Evolutionary conservation across 2,888 invertebrate species (phyloP).

Genomic region (Synergus itoensis): DNA sequence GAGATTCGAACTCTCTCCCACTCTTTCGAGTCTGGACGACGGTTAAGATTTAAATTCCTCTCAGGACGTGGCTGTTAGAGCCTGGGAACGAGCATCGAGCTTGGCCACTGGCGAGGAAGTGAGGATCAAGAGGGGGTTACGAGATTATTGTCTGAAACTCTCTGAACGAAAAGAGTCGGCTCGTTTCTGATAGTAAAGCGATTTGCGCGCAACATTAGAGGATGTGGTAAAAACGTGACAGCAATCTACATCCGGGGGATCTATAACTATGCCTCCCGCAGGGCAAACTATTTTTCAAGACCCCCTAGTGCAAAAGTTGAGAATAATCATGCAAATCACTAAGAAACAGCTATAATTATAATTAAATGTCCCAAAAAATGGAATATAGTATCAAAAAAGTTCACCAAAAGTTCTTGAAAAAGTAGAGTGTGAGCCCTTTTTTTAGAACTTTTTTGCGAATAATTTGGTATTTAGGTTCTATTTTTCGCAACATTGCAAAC

Average conservation of each 20-base stretch:
- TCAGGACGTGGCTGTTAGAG: conserved; percentile 61
- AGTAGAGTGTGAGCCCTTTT: too few relatives aligned
- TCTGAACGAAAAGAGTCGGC: conserved; percentile 38
- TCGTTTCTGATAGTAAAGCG: conserved; percentile 37
- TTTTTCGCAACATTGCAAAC: too few relatives aligned
- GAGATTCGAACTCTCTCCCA: conserved; percentile 61
- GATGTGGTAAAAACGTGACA: conserved; percentile 5
- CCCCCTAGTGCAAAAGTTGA: too few relatives aligned
- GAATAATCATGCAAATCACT: too few relatives aligned
- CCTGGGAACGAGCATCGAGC: conserved; percentile 65
- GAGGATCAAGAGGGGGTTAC: conserved; percentile 34
- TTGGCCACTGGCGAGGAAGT: conserved; percentile 17
- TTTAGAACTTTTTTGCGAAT: too few relatives aligned
- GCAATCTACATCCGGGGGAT: not conserved
- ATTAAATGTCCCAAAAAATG: too few relatives aligned
- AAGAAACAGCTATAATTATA: too few relatives aligned
- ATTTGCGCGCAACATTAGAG: conserved; percentile 7
- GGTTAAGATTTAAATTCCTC: conserved; percentile 77
- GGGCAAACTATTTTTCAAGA: not conserved
- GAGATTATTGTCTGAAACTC: conserved; percentile 38
- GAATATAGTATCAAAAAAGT: too few relatives aligned
- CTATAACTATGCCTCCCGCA: not conserved
- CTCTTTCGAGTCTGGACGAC: conserved; percentile 67
- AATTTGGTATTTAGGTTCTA: too few relatives aligned
- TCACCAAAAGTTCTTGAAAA: too few relatives aligned